Percentiles rank a stretch among this genome's conserved stretches.
These are phyloP conservation scores for Hipparchia sbordonii DNA, from an alignment of 2,888 invertebrate species.

Conservation along the genomic window DNA sequence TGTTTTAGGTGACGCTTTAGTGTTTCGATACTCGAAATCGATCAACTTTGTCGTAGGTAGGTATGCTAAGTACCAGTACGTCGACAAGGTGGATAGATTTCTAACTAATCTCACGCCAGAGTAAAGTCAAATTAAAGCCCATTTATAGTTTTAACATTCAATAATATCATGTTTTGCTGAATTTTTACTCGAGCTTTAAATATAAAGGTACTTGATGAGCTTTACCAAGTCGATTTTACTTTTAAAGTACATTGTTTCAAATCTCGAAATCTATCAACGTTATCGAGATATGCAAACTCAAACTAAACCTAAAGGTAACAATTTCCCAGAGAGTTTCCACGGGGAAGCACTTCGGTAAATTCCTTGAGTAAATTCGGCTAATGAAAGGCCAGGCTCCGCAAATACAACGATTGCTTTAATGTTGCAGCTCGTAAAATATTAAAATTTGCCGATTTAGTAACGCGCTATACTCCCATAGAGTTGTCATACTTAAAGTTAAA, in stretches of 20 bases:
- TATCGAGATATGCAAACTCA: background rate
- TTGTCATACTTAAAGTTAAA: background rate
- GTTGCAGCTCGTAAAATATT: constrained; percentile 52
- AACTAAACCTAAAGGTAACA: constrained; percentile 12
- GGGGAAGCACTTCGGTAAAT: constrained; percentile 24
- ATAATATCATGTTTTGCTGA: too few relatives aligned
- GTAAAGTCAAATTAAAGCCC: too few relatives aligned
- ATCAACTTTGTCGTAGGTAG: too few relatives aligned
- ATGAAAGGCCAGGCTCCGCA: constrained; percentile 39
- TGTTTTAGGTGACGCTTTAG: too few relatives aligned
- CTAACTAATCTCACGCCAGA: too few relatives aligned
- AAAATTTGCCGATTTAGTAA: constrained; percentile 45
- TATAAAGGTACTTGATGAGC: too few relatives aligned
- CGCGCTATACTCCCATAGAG: background rate
- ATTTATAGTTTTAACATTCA: too few relatives aligned
- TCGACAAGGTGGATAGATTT: too few relatives aligned
- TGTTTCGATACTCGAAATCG: too few relatives aligned
- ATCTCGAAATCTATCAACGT: background rate
- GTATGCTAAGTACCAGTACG: too few relatives aligned
- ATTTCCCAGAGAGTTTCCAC: constrained; percentile 16
- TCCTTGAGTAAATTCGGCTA: constrained; percentile 35
- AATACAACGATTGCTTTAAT: constrained; percentile 42
- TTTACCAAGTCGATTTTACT: too few relatives aligned
- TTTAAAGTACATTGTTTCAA: background rate
- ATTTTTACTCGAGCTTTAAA: too few relatives aligned